phyloP scores from a whole-genome alignment of 2,113 vertebrate genomes.

The Morphnarchus princeps region DNA sequence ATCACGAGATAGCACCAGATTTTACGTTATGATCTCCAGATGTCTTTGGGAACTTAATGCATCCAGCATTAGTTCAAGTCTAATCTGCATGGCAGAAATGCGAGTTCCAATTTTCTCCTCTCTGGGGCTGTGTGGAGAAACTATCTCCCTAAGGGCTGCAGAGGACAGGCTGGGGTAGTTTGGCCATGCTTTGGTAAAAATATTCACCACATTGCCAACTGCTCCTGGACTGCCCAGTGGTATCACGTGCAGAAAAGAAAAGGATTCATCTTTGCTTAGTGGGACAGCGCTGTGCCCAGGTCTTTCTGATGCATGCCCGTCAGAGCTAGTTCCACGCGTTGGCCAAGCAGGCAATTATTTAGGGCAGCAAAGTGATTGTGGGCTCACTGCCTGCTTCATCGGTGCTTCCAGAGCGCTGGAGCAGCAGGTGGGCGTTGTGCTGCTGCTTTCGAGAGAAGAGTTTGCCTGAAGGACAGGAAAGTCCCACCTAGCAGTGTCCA shows the following conservation, averaged over 20 bases:
- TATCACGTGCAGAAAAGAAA: background rate
- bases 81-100: constrained; percentile 10
- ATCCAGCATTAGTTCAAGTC: constrained; percentile 12
- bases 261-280: background rate
- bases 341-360: background rate
- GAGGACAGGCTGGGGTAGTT: background rate
- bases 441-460: background rate
- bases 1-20: background rate
- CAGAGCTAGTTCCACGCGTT: background rate
- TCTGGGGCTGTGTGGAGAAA: background rate
- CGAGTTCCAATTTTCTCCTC: background rate
- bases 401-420: background rate
- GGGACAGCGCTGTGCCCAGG: background rate
- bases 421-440: background rate
- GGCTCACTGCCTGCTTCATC: background rate
- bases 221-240: background rate
- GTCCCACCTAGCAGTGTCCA: background rate
- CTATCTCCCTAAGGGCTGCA: background rate
- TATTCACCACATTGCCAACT: background rate
- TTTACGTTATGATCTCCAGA: constrained; percentile 29
- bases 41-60: constrained; percentile 21
- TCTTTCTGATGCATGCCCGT: background rate
- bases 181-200: background rate
- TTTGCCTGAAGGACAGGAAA: background rate
- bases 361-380: background rate